phyloP scores from a whole-genome alignment of 2,113 vertebrate genomes.

The Salvelinus namaycush region DNA sequence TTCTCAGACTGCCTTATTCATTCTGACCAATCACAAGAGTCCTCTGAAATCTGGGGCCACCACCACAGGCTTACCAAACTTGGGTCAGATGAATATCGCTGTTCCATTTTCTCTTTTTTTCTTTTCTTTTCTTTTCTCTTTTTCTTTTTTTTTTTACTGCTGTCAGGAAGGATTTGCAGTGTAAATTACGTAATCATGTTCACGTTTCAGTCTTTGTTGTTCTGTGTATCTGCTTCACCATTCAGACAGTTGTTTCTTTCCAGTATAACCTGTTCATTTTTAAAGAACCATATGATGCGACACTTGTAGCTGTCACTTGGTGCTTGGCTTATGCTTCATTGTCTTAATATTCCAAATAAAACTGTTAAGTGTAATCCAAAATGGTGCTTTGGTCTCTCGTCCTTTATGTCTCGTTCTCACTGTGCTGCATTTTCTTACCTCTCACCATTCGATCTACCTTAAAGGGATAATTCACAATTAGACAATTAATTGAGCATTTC shows the following conservation, averaged over 20 bases:
- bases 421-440: background rate
- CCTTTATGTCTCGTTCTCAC: background rate
- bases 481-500: too few relatives aligned
- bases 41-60: conserved; percentile 42
- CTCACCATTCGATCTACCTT: background rate
- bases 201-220: conserved; percentile 66
- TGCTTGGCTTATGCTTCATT: conserved; percentile 82
- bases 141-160: conserved; percentile 36
- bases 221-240: conserved; percentile 62
- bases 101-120: conserved; percentile 42
- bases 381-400: conserved; percentile 37
- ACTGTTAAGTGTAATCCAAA: conserved; percentile 77
- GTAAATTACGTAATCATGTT: conserved; percentile 56
- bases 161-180: conserved; percentile 63
- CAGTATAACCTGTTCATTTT: conserved; percentile 73
- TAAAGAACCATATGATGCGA: conserved; percentile 72
- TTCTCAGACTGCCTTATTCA: conserved; percentile 63
- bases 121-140: conserved; percentile 12
- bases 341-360: conserved; percentile 85
- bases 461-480: background rate
- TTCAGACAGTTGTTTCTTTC: conserved; percentile 60
- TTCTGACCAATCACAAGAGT: conserved; percentile 61
- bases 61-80: conserved; percentile 46
- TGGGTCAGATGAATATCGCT: conserved; percentile 51
- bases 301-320: conserved; percentile 80